These are phyloP conservation scores for Enteromius mattozi DNA, from an alignment of 2,797 vertebrate genomes.

Conservation along the genomic window DNA sequence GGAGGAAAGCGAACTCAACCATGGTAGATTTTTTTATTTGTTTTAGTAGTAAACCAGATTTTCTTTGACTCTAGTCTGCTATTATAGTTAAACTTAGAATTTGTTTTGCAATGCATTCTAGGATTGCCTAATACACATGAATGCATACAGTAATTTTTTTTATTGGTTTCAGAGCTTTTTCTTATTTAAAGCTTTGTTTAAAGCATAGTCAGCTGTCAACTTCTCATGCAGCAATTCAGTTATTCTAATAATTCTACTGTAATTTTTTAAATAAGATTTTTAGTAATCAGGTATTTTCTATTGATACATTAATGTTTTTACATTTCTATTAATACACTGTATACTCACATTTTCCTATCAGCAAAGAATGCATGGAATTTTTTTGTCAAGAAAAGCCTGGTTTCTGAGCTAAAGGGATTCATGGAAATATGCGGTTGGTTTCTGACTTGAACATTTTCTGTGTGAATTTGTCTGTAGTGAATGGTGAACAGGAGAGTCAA, in stretches of 20 bases:
- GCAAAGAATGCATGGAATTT: background rate
- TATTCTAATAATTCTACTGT: background rate
- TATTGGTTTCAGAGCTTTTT: background rate
- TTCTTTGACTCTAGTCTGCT: background rate
- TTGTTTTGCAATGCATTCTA: background rate
- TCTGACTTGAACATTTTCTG: background rate
- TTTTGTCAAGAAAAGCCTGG: background rate
- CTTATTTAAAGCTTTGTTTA: background rate
- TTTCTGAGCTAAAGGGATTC: background rate
- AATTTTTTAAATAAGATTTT: no score
- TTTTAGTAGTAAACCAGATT: background rate
- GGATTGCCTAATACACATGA: background rate
- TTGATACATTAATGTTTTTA: no score
- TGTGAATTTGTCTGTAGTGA: slow-evolving; percentile 77
- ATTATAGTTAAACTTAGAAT: background rate
- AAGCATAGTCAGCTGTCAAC: background rate
- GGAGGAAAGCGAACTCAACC: slow-evolving; percentile 96
- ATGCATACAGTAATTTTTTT: background rate
- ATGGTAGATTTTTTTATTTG: slow-evolving; percentile 78
- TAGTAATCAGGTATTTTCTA: no score
- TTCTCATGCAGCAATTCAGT: background rate
- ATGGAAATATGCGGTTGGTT: background rate
- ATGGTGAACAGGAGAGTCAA: slow-evolving; percentile 94
- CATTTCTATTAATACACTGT: no score
- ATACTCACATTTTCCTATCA: background rate